A percentile compares a stretch with the other conserved stretches of the same genome.
phyloP scores from a whole-genome alignment of 2,797 vertebrate genomes.

The Salmo trutta region DNA sequence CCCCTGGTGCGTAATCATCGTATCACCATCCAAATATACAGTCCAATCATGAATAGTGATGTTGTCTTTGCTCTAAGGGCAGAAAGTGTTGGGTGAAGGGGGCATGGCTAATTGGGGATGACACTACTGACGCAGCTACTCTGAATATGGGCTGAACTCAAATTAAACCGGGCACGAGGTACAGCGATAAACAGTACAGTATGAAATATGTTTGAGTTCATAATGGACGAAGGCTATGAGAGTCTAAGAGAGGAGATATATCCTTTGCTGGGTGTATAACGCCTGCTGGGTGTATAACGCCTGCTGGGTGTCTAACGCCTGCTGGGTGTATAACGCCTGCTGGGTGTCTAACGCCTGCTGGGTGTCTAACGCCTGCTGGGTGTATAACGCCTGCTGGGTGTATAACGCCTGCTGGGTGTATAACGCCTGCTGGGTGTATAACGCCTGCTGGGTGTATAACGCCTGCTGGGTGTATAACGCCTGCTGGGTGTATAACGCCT shows the following conservation, averaged over 20 bases:
- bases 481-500: background rate
- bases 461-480: background rate
- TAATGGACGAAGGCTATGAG: background rate
- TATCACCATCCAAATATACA: constrained; percentile 1
- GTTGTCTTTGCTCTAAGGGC: background rate
- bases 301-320: no score
- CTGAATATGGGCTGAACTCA: background rate
- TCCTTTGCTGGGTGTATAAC: background rate
- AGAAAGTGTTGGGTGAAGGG: background rate
- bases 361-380: background rate
- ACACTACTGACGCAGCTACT: background rate
- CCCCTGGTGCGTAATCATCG: background rate
- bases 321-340: background rate
- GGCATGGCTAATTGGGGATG: background rate
- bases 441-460: background rate
- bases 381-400: background rate
- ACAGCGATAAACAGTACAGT: background rate
- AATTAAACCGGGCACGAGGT: background rate
- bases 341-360: background rate
- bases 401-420: background rate
- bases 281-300: background rate
- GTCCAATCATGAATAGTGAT: background rate
- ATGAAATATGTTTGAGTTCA: background rate
- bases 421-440: background rate
- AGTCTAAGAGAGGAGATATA: background rate